These are phyloP conservation scores for Pomacea maculata DNA, from an alignment of 1,140 invertebrate species.

Conservation along the genomic window DNA sequence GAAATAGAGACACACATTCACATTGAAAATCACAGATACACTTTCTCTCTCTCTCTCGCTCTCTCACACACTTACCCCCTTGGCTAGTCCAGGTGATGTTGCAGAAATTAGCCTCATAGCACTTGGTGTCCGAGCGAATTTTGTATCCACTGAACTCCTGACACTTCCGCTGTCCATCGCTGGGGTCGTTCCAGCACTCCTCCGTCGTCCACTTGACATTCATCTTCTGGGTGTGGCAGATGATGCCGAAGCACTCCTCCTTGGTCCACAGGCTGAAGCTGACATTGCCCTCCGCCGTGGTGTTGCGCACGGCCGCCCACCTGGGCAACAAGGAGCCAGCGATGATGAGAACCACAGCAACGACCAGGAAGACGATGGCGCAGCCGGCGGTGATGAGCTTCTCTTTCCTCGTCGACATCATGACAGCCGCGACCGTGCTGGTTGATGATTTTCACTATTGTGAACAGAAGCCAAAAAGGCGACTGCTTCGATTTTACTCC, in stretches of 20 bases:
- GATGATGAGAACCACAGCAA: slow-evolving; percentile 3
- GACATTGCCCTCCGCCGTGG: slow-evolving; percentile 24
- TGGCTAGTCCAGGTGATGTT: slow-evolving; percentile 27
- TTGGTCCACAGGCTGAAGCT: slow-evolving; percentile 26
- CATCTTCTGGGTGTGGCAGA: slow-evolving; percentile 25
- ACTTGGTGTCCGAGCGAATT: slow-evolving; percentile 20
- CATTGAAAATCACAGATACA: not conserved
- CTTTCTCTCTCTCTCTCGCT: not conserved
- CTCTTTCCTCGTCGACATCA: slow-evolving; percentile 19
- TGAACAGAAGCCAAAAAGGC: too few relatives aligned
- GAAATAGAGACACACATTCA: not conserved
- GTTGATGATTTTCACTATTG: too few relatives aligned
- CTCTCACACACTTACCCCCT: slow-evolving; percentile 9
- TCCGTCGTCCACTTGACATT: slow-evolving; percentile 24
- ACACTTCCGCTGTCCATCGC: slow-evolving; percentile 1
- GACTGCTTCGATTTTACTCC: too few relatives aligned
- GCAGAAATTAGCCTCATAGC: slow-evolving; percentile 24
- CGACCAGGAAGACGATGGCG: slow-evolving; percentile 12
- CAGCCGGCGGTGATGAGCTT: slow-evolving; percentile 4
- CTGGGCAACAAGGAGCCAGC: slow-evolving; percentile 22
- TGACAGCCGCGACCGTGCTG: not conserved
- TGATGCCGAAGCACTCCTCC: slow-evolving; percentile 25
- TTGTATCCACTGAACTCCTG: slow-evolving; percentile 23
- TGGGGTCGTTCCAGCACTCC: slow-evolving; percentile 19
- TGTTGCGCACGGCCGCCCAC: slow-evolving; percentile 19